Evolutionary conservation across 2,797 vertebrate genomes (phyloP), one percentile per base, ranked within the genome.

Genomic region (Hafferia zeledoni): DNA sequence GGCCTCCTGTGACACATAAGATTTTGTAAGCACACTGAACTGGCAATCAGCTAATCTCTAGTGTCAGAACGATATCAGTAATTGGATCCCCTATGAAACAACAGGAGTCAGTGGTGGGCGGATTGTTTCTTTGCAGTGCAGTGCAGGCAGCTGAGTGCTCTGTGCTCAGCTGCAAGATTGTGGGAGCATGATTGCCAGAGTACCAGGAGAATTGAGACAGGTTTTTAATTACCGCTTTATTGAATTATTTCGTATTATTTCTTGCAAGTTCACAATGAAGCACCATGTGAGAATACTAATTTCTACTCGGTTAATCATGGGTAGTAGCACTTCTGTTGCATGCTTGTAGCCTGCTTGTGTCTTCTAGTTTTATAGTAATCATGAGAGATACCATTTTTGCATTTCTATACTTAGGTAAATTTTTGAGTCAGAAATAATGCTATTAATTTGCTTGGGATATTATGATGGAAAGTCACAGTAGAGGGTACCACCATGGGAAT

Each of bases 221-320:
- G 94, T 96, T 96, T 95, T 96, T 96, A 97, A 96, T 96, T 96
- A 96, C 93, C 13, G 37, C 81, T 93, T 97, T 97, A 96, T 95
- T 97, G 94, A 97, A 97, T 96, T 97, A 96, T 95, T 97, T 96
- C 89, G 91, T 96, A 87, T 94, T 96, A 95, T 96, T 96, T 94
- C 93, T 95, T 95, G 94, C 95, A 93, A 96, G 91, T 69, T 93
- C 0, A 19, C 87, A 87, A 46, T 92, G 92, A 93, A 92, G 63
- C 82, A 81, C 95, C 94, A 63, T 52, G 83, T 79, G 94, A 97
- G 96, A 91, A 96, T 95, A 93, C 95, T 95, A 89, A 96, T 96
- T 97, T 96, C 79, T 95, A 76, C 92, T 91, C 25, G 8, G 77
- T 89, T 95, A 92, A 86, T 89, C 91, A 55, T 59, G 87, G 80